These are phyloP conservation scores for Disparrhopalites patrizii DNA, from an alignment of 2,888 invertebrate genomes.

Conservation along the genomic window DNA sequence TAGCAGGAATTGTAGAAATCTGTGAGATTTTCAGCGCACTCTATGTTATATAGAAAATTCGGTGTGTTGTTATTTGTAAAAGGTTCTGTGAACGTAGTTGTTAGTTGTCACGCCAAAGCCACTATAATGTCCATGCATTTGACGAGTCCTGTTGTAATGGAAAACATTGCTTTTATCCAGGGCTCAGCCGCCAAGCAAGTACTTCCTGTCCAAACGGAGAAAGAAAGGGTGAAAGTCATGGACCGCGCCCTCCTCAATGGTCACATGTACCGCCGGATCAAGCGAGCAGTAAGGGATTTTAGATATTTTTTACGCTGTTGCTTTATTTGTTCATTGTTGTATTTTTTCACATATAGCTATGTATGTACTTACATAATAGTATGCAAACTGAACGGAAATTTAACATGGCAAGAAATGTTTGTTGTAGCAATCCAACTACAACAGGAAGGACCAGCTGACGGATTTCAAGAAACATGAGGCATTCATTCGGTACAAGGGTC, in stretches of 20 bases:
- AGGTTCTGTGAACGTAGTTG: no score
- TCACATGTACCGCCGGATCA: conserved; percentile 8
- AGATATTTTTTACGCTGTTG: neutral
- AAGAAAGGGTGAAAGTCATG: neutral
- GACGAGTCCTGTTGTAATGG: no score
- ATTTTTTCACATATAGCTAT: no score
- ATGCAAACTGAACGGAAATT: no score
- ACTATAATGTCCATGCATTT: no score
- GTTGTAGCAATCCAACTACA: conserved; percentile 5
- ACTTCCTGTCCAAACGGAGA: conserved; percentile 1
- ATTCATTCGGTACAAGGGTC: conserved; percentile 2
- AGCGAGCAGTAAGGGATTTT: neutral
- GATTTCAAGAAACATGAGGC: conserved; percentile 19
- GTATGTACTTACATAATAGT: no score
- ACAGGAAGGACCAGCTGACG: neutral
- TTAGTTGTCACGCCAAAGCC: no score
- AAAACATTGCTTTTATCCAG: neutral
- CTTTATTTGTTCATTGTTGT: neutral
- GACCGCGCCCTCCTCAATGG: conserved; percentile 3
- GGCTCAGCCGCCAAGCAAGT: conserved; percentile 2
- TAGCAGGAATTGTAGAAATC: no score
- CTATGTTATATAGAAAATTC: no score
- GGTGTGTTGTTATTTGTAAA: no score
- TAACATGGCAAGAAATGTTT: neutral
- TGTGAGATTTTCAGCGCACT: no score